Evolutionary conservation across 92 coral and sea anemone species (phyloP), one percentile per base, ranked within the genome.

Genomic region (Paramuricea clavata): DNA sequence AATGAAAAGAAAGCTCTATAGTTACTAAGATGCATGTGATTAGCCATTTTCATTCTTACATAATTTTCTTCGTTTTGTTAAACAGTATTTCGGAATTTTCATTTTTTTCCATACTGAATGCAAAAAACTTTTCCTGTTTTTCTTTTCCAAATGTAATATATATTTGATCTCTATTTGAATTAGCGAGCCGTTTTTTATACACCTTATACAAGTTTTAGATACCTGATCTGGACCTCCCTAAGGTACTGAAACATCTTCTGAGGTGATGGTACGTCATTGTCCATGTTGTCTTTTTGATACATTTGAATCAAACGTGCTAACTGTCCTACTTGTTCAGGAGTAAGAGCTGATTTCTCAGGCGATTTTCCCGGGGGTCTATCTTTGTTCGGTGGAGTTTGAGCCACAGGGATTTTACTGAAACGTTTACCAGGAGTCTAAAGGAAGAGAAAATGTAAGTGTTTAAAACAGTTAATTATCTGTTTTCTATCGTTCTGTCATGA

Each of bases 301-400:
- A 88, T 83, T 62, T 78, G 86, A 23, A 88, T 52, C 32, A 88
- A 81, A 26, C 92, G 92, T 13, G 92, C 71, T 32, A 88, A 69
- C 34, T 88, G 88, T 16, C 88, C 85, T 0, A 88, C 83, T 83
- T 88, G 92, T 69, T 88, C 92, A 67, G 92, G 92, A 64, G 98
- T 90, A 31, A 94, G 89, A 31, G 82, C 74, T n/a, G 91, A 82
- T 47, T 81, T 56, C 32, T 91, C 79, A 27, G 94, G 87, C 21
- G 84, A 88, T 28, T 82, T 49, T 27, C 82, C 82, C 44, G 92
- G 83, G 76, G 87, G 93, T 62, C 82, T 88, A 69, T 94, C 98
- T 83, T 92, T 85, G 30, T 93, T 86, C 28, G 95, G 95, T 49
- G 95, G 98, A 2, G 98, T 87, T 76, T 93, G 97, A 23, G 97